Percentiles rank a stretch among this genome's conserved stretches.
Conservation (phyloP, 2,797 vertebrate species). For the Sebastes steindachneri region DNA sequence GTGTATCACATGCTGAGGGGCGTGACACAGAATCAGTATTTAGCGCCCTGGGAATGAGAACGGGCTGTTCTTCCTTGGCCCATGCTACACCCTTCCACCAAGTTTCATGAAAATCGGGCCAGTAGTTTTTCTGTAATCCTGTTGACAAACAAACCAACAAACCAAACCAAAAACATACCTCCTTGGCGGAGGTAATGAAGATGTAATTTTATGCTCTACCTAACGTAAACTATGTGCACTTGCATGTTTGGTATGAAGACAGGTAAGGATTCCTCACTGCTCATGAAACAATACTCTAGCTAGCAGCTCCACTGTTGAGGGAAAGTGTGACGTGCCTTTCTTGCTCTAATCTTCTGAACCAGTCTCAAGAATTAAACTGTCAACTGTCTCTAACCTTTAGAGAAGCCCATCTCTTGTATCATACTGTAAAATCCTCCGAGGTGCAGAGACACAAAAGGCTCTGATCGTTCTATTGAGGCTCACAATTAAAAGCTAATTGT, state of each 20-base stretch:
- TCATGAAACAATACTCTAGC: background rate
- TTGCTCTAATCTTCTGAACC: background rate
- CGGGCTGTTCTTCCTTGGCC: background rate
- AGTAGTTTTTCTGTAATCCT: background rate
- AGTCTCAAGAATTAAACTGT: background rate
- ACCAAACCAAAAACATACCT: background rate
- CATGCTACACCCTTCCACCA: background rate
- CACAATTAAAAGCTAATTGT: conserved; percentile 55
- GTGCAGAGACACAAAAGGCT: conserved; percentile 21
- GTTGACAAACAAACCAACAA: background rate
- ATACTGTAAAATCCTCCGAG: background rate
- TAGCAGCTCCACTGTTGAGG: background rate
- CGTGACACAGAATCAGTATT: too few relatives aligned
- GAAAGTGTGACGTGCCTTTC: background rate
- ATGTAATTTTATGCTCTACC: background rate
- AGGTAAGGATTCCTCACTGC: too few relatives aligned
- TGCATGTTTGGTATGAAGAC: background rate
- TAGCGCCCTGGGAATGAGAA: fast-evolving
- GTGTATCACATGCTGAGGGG: too few relatives aligned
- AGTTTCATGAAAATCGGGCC: background rate
- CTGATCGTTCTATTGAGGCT: conserved; percentile 19
- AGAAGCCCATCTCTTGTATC: background rate
- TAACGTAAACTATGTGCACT: background rate
- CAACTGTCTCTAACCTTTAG: background rate
- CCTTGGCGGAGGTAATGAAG: background rate